Evolutionary conservation across 2,888 invertebrate species (phyloP).

Genomic region (Chelonus formosanus): DNA sequence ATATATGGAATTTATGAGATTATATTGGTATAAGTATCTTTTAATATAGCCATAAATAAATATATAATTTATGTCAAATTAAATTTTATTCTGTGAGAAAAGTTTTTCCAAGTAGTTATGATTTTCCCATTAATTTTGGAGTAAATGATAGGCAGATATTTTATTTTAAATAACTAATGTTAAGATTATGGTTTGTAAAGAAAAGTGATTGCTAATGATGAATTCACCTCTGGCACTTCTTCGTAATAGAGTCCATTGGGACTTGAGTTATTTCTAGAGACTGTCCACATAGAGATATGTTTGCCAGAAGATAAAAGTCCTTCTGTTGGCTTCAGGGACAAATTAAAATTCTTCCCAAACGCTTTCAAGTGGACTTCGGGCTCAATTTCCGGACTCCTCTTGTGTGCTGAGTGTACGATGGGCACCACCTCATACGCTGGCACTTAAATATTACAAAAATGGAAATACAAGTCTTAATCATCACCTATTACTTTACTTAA

Average conservation of each 20-base stretch:
- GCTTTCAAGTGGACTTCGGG: conserved; percentile 79
- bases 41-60: too few species aligned
- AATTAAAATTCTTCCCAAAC: conserved; percentile 79
- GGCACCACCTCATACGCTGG: conserved; percentile 87
- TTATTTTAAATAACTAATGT: too few species aligned
- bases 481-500: too few species aligned
- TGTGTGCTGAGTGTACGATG: conserved; percentile 70
- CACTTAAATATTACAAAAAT: conserved; percentile 66
- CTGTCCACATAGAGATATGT: conserved; percentile 83
- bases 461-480: not conserved
- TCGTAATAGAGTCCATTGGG: conserved; percentile 83
- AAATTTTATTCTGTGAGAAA: too few species aligned
- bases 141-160: too few species aligned
- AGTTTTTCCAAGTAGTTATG: too few species aligned
- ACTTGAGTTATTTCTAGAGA: conserved; percentile 78
- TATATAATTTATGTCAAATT: too few species aligned
- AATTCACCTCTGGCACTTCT: conserved; percentile 75
- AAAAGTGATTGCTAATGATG: conserved; percentile 12
- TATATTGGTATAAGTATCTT: too few species aligned
- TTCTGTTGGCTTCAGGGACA: conserved; percentile 78
- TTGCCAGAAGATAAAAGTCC: conserved; percentile 78
- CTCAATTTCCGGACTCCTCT: conserved; percentile 59
- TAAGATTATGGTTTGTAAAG: not conserved
- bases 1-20: too few species aligned
- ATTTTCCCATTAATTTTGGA: too few species aligned